Conservation (phyloP, 1,140 invertebrate species). For the Luehdorfia chinensis region DNA sequence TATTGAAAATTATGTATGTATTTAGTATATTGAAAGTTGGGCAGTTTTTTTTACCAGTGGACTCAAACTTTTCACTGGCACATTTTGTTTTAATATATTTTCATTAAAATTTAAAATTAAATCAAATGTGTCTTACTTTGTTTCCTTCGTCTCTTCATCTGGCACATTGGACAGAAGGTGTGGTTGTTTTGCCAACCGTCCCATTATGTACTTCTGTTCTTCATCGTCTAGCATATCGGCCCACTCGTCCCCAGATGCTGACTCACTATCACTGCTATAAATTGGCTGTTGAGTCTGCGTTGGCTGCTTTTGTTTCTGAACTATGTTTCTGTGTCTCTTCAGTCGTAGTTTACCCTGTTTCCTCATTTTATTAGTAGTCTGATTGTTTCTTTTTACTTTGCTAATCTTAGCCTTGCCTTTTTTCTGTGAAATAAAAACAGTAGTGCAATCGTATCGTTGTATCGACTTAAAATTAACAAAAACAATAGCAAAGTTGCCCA, state of each 20-base stretch:
- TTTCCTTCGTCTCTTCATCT: constrained; percentile 40
- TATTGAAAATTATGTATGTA: too few relatives aligned
- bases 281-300: constrained; percentile 27
- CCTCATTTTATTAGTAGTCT: constrained; percentile 79
- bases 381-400: constrained; percentile 81
- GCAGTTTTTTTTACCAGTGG: too few relatives aligned
- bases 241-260: constrained; percentile 68
- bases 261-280: constrained; percentile 62
- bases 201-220: constrained; percentile 80
- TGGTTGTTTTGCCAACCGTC: constrained; percentile 62
- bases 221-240: constrained; percentile 82
- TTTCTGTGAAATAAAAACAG: constrained; percentile 59
- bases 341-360: constrained; percentile 80
- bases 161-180: constrained; percentile 57
- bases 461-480: too few relatives aligned
- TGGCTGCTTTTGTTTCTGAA: constrained; percentile 66
- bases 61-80: constrained; percentile 1
- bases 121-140: constrained; percentile 34
- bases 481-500: too few relatives aligned
- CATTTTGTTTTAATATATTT: too few relatives aligned
- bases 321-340: constrained; percentile 64
- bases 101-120: too few relatives aligned
- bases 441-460: too few relatives aligned
- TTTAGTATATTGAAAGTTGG: too few relatives aligned
- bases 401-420: constrained; percentile 78